phyloP scores from a whole-genome alignment of 2,797 vertebrate genomes.

The Hafferia zeledoni region DNA sequence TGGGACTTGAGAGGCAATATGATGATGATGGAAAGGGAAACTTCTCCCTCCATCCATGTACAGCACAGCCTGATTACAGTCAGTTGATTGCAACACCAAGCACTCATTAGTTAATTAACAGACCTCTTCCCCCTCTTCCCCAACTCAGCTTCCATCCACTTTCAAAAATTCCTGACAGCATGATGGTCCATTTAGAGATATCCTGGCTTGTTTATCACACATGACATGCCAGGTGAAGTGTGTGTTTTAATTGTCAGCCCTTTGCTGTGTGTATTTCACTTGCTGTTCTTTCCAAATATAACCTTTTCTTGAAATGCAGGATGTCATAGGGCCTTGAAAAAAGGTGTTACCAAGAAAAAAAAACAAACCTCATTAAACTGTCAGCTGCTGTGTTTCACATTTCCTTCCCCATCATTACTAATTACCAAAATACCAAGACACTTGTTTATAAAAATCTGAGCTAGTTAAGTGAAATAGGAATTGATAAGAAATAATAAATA shows the following conservation, averaged over 20 bases:
- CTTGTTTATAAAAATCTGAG: slow-evolving; percentile 23
- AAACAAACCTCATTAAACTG: slow-evolving; percentile 53
- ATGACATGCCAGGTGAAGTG: background rate
- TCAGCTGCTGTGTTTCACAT: slow-evolving; percentile 21
- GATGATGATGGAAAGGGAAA: background rate
- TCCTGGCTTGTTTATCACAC: background rate
- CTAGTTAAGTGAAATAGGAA: slow-evolving; percentile 7
- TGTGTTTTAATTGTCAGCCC: slow-evolving; percentile 33
- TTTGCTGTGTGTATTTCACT: background rate
- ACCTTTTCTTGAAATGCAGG: background rate
- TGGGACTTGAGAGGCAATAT: background rate
- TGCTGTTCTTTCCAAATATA: slow-evolving; percentile 17
- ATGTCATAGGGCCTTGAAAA: background rate
- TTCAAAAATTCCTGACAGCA: background rate
- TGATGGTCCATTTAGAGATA: slow-evolving; percentile 3
- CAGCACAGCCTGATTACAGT: background rate
- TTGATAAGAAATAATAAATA: slow-evolving; percentile 11
- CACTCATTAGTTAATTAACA: slow-evolving; percentile 17
- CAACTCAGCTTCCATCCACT: background rate
- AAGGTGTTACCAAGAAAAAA: background rate
- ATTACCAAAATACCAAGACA: slow-evolving; percentile 49
- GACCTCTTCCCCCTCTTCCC: background rate
- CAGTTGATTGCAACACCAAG: background rate
- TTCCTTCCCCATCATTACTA: slow-evolving; percentile 53
- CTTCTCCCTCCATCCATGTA: background rate